Percentiles rank a stretch among this genome's conserved stretches.
Evolutionary conservation across 1,140 invertebrate genomes (phyloP).

Genomic region (Branchinecta lynchi): DNA sequence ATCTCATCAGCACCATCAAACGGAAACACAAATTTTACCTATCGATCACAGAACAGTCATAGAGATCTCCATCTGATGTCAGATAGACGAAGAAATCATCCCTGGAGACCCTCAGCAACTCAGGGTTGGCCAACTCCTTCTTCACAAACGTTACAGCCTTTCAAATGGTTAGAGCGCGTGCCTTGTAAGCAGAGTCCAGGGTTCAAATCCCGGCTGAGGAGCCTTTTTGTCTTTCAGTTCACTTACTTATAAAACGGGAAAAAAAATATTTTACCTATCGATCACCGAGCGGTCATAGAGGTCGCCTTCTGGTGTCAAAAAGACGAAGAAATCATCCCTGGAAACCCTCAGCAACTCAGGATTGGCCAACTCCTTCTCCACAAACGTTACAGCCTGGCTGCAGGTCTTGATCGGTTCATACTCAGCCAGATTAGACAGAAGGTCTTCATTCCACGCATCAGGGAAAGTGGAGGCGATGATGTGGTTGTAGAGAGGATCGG

Average conservation of each 20-base stretch:
- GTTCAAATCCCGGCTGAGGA: no score
- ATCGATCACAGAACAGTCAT: slow-evolving; percentile 74
- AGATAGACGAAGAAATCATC: slow-evolving; percentile 79
- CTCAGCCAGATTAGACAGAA: neutral
- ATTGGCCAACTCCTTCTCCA: slow-evolving; percentile 44
- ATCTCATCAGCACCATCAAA: no score
- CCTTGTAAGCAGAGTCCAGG: no score
- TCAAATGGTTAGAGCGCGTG: no score
- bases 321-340: slow-evolving; percentile 76
- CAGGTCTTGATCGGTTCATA: neutral
- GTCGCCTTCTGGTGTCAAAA: slow-evolving; percentile 68
- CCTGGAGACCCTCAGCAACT: slow-evolving; percentile 54
- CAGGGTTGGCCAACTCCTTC: slow-evolving; percentile 44
- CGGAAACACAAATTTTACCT: slow-evolving; percentile 35
- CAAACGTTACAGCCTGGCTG: slow-evolving; percentile 17
- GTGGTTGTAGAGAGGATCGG: slow-evolving; percentile 25
- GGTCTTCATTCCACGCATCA: neutral
- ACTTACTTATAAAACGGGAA: no score
- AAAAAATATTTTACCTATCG: slow-evolving; percentile 41
- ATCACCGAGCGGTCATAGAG: slow-evolving; percentile 80
- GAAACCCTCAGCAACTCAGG: slow-evolving; percentile 53
- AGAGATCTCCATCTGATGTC: slow-evolving; percentile 74
- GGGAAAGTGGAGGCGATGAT: neutral
- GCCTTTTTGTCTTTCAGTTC: no score
- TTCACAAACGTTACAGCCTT: slow-evolving; percentile 28